phyloP scores from a whole-genome alignment of 2,113 vertebrate species.

The Eulemur rufifrons region DNA sequence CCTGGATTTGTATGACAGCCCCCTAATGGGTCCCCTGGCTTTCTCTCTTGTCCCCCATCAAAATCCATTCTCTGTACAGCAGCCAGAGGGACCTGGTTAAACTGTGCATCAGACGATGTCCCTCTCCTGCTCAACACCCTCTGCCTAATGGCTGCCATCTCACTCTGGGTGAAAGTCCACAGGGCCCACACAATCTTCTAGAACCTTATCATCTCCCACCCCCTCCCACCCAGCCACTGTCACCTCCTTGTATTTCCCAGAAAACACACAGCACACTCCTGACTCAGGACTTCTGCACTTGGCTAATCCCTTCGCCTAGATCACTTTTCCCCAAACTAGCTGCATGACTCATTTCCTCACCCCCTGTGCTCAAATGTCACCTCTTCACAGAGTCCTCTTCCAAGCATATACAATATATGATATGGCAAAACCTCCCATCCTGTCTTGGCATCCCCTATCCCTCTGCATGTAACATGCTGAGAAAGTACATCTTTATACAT shows the following conservation, averaged over 20 bases:
- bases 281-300: neutral
- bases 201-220: neutral
- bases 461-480: neutral
- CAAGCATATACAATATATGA: neutral
- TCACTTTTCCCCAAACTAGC: neutral
- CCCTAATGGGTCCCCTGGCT: neutral
- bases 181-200: neutral
- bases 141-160: neutral
- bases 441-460: neutral
- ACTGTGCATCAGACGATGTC: neutral
- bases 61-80: neutral
- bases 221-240: neutral
- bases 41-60: neutral
- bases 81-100: neutral
- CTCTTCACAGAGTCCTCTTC: neutral
- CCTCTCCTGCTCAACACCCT: neutral
- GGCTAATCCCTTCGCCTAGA: neutral
- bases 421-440: neutral
- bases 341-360: neutral
- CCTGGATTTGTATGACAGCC: neutral
- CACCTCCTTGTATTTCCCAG: neutral
- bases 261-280: neutral
- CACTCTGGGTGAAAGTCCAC: neutral
- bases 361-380: neutral
- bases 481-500: neutral